Evolutionary conservation across 2,888 invertebrate genomes (phyloP).

Genomic region (Ypsolopha sequella): DNA sequence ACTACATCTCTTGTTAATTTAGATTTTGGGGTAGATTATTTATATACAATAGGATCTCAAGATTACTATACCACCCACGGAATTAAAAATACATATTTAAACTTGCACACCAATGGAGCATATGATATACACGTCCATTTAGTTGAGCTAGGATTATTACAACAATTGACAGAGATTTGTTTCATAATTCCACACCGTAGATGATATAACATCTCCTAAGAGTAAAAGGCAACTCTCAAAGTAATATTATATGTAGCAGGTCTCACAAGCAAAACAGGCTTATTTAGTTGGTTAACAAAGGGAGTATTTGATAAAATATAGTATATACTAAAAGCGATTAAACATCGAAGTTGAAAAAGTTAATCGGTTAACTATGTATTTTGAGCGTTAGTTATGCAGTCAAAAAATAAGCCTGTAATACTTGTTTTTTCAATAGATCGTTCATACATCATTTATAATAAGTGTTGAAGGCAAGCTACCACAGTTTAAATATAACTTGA

Average conservation of each 20-base stretch:
- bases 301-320: neutral
- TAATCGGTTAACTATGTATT: no score
- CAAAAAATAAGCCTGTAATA: neutral
- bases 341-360: no score
- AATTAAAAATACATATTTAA: neutral
- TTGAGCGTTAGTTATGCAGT: no score
- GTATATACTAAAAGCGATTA: no score
- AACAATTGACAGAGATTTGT: conserved; percentile 8
- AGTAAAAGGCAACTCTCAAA: conserved; percentile 29
- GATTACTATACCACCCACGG: conserved; percentile 20
- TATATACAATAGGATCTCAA: conserved; percentile 22
- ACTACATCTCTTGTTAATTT: conserved; percentile 19
- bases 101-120: neutral
- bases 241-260: conserved; percentile 11
- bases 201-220: conserved; percentile 14
- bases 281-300: neutral
- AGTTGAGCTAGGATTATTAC: conserved; percentile 1
- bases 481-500: neutral
- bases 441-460: neutral
- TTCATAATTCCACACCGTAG: conserved; percentile 10
- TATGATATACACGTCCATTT: neutral
- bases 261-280: neutral
- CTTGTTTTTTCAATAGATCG: neutral
- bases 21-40: conserved; percentile 15
- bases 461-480: conserved; percentile 1